Conservation (phyloP, 2,888 invertebrate genomes). For the Erebia ligea region DNA sequence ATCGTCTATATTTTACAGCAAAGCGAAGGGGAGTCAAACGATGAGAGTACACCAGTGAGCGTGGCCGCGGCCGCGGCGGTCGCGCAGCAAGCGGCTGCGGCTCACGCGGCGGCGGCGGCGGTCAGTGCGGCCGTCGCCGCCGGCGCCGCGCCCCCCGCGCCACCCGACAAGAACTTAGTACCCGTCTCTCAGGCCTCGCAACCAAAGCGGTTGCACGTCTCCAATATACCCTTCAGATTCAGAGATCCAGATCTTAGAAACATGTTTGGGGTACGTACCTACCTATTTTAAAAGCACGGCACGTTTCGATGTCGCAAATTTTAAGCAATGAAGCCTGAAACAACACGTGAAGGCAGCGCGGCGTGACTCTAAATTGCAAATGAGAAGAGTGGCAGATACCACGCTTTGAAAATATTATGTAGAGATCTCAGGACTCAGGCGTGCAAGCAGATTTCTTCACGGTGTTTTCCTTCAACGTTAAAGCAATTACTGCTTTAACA, state of each 20-base stretch:
- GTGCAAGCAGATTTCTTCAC: no score
- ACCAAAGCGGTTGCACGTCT: constrained; percentile 98
- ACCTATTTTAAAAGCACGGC: constrained; percentile 44
- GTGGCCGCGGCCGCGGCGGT: constrained; percentile 69
- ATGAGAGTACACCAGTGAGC: constrained; percentile 80
- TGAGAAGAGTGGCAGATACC: no score
- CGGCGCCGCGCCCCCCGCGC: constrained; percentile 60
- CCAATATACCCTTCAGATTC: constrained; percentile 99
- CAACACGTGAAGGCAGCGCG: not conserved
- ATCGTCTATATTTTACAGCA: constrained; percentile 50
- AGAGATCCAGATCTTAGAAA: constrained; percentile 99
- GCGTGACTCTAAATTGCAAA: not conserved
- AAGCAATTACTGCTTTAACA: no score
- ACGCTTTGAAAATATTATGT: no score
- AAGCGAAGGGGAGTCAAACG: constrained; percentile 80
- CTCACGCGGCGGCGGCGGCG: constrained; percentile 74
- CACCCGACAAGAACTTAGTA: constrained; percentile 79
- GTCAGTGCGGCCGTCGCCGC: constrained; percentile 62
- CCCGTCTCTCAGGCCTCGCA: constrained; percentile 83
- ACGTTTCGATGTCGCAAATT: constrained; percentile 39
- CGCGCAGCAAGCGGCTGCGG: constrained; percentile 79
- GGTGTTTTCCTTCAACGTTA: no score
- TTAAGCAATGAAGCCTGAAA: constrained; percentile 21
- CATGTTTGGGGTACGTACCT: constrained; percentile 96
- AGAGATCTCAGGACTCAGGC: no score